Base-by-base conservation (phyloP, 1,140 invertebrate species). In the Brachionus paranguensis region DNA sequence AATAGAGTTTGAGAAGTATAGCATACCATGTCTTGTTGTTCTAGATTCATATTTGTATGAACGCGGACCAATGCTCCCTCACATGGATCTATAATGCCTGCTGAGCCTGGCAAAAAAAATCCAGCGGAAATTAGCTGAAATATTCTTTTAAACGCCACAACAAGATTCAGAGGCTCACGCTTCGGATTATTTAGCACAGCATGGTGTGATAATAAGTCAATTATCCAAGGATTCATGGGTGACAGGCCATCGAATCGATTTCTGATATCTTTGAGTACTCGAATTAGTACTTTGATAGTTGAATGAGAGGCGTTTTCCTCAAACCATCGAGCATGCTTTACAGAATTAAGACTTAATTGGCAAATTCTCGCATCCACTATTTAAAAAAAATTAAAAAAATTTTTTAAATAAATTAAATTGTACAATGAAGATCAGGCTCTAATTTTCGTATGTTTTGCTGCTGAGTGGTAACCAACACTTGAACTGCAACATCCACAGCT, bases 221-320 rank as follows among this genome's bases (percentile, higher is more conserved):
- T 91, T 92, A 98, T 96, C 97, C 96, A 99, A 1, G 96, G 95
- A 10, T 94, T 95, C 0, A 99, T 90, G 2, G 95, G 93, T 84
- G 95, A 92, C 60, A 99, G 92, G 3, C 96, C 95, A 85, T 95
- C 92, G 90, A 96, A 97, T 78, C 96, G 92, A 64, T 92, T 93
- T 86, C 94, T 92, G 85, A 99, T 91, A 90, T 99, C 96, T 86
- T 95, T 92, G 1, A 99, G 89, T 20, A 99, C 91, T 12, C 97
- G 92, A 85, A 99, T 97, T 0, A 99, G 89, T 12, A 96, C 94
- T 91, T 98, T 98, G 72, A 99, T 96, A 41, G 88, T 88, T 74
- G 96, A 97, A 89, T 98, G 96, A 88, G 95, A 95, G 6, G 95
- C 96, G 89, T 97, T 97, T 90, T 99, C 96, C 88, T 99, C 97